Base-by-base conservation (phyloP, 2,797 vertebrate species). In the Cyprinella venusta region DNA sequence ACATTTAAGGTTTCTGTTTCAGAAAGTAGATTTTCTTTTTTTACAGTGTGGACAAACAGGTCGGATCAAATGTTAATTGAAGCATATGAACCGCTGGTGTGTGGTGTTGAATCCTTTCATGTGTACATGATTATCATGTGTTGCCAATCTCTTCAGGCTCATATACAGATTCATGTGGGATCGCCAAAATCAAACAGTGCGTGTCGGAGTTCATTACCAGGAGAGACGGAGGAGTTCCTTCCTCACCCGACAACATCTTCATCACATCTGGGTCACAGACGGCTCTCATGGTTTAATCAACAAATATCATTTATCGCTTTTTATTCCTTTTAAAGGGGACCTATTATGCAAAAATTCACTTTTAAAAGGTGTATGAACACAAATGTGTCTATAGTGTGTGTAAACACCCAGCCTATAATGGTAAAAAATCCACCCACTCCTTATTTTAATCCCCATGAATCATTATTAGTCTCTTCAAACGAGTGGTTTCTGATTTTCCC, bases 191-290 rank as follows among this genome's bases (percentile, higher is more conserved):
- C 33, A 33, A 87, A 30, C 48, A 76, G 0, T 85, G 76, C 26
- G 0, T 95, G 77, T 90, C 91, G 45, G 82, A 91, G 56, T 95
- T 92, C 87, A 94, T 95, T 79, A 88, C 45, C 2, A 89, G 77
- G 68, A 90, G 94, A 80, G 95, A 96, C 21, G 91, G 92, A 6
- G 94, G 93, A 0, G 81, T 85, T 81, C 86, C 90, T 7, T 89
- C 90, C 9, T 2, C 86, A 63, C 91, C 94, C 3, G 70, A 91
- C 7, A 91, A 95, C 76, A 93, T 96, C 16, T 92, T 87, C 80
- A 88, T 95, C 80, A 85, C 74, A 6, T 0, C 83, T 0, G 95
- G 95, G 18, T 93, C 94, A 9, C 93, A 93, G 72, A 84, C 76
- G 61, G 79, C 90, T 0, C 79, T 95, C 5, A 24, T 2, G 92